A percentile compares a stretch with the other conserved stretches of the same genome.
Evolutionary conservation across 1,140 invertebrate species (phyloP).

Genomic region (Lasioglossum albipes): DNA sequence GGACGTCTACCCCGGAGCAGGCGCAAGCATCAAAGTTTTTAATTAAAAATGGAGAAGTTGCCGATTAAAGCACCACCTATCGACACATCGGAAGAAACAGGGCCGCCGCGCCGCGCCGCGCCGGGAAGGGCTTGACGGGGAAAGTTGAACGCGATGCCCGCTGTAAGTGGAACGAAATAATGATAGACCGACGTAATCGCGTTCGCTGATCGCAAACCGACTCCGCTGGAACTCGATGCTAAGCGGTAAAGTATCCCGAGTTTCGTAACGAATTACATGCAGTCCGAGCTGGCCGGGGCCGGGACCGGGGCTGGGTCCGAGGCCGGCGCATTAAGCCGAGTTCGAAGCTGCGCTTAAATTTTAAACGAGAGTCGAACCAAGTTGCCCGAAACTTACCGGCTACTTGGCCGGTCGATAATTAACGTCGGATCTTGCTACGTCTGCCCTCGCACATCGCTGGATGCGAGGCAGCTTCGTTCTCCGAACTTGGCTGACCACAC

Average conservation of each 20-base stretch:
- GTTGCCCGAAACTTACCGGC: slow-evolving; percentile 48
- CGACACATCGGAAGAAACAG: background rate
- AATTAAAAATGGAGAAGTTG: slow-evolving; percentile 33
- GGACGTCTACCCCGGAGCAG: background rate
- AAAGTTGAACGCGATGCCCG: background rate
- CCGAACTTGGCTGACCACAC: too few relatives aligned
- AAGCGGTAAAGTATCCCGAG: slow-evolving; percentile 41
- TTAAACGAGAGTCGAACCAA: slow-evolving; percentile 48
- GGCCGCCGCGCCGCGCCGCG: too few relatives aligned
- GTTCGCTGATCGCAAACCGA: slow-evolving; percentile 7
- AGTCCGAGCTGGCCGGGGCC: background rate
- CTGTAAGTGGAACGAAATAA: slow-evolving; percentile 28
- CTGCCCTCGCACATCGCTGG: background rate
- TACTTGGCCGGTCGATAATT: slow-evolving; percentile 56
- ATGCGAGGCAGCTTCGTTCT: background rate
- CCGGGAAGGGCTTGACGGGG: background rate
- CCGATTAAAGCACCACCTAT: background rate
- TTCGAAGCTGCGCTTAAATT: slow-evolving; percentile 57
- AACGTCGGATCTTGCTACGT: slow-evolving; percentile 20
- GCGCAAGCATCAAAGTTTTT: slow-evolving; percentile 24
- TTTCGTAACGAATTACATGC: slow-evolving; percentile 45
- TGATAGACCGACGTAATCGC: slow-evolving; percentile 26
- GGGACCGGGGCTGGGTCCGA: too few relatives aligned
- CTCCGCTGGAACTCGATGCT: slow-evolving; percentile 35
- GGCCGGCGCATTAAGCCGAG: slow-evolving; percentile 35